Evolutionary conservation across 2,888 invertebrate genomes (phyloP), one percentile per base, ranked within the genome.

Genomic region (Tortricodes alternella): DNA sequence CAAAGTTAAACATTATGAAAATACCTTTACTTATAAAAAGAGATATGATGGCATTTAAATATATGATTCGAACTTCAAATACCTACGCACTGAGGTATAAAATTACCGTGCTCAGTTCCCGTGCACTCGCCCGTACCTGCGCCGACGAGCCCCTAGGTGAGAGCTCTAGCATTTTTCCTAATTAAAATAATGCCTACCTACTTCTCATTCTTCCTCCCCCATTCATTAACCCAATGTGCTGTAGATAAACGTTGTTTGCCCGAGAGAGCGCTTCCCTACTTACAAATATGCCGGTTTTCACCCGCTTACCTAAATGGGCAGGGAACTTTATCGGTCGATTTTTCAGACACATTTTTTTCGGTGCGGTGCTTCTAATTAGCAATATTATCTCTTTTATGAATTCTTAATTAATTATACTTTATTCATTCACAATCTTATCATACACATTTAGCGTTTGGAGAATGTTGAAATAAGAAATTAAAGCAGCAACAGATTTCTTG

Each of bases 141-240:
- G 53, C 66, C 71, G 60, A 60, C 41, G 55, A 63, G 65, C 64
- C 73, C 74, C 75, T 73, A 74, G 76, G 75, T 73, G 74, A 69
- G 71, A 67, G 71, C 62, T 61, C 69, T 70, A 75, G 71, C 73
- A 80, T 85, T 86, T 88, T 87, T 85, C 85, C 87, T 88, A 88
- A 89, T 89, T 89, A 89, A 87, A 88, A 88, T 88, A 89, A 89
- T 89, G 86, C 83, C 78, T 56, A 29, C 60, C 61, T 84, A 76
- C 78, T 80, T 83, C 81, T 80, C 81, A 77, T 81, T 82, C 80
- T 84, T 83, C 64, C 71, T 78, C 83, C 85, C 83, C 85, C 74
- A 84, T 85, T 87, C 87, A 87, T 86, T 87, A 85, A 76, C 83
- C 80, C 83, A 86, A 87, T 86, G 85, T 86, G 82, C 84, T 85